Evolutionary conservation across 2,113 vertebrate genomes (phyloP).

Genomic region (Halcyon senegalensis): DNA sequence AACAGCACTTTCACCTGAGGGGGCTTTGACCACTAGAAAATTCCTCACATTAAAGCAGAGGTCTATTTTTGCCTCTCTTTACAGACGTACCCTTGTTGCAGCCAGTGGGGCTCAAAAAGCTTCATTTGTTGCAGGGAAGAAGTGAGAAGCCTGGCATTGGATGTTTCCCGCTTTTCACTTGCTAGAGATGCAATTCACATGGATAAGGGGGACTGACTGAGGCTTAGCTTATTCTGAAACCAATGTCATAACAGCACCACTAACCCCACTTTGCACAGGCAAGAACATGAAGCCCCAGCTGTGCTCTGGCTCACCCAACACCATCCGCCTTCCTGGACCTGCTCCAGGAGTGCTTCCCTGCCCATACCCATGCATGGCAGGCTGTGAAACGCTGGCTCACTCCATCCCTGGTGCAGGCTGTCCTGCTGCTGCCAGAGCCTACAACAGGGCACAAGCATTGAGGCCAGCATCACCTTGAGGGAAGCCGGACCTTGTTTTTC

Average conservation of each 20-base stretch:
- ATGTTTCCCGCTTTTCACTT: not conserved
- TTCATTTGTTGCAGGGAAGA: not conserved
- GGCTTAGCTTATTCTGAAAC: not conserved
- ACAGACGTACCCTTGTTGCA: fast-evolving
- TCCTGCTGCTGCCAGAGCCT: not conserved
- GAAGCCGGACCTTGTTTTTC: not conserved
- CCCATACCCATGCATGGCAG: fast-evolving
- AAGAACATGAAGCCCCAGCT: not conserved
- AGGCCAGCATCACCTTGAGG: too few relatives aligned
- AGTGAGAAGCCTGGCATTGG: not conserved
- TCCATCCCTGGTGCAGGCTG: not conserved
- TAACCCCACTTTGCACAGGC: fast-evolving
- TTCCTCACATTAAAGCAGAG: not conserved
- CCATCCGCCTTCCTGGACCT: not conserved
- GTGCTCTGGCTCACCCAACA: not conserved
- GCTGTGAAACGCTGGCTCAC: not conserved
- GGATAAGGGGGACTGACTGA: not conserved
- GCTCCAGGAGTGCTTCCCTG: not conserved
- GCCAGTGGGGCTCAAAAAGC: not conserved
- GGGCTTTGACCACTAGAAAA: not conserved
- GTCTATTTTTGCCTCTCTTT: not conserved
- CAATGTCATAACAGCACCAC: not conserved
- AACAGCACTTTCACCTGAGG: not conserved
- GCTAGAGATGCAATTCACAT: not conserved
- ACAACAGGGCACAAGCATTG: not conserved